Conservation (phyloP, 2,888 invertebrate species). For the Hyles lineata region DNA sequence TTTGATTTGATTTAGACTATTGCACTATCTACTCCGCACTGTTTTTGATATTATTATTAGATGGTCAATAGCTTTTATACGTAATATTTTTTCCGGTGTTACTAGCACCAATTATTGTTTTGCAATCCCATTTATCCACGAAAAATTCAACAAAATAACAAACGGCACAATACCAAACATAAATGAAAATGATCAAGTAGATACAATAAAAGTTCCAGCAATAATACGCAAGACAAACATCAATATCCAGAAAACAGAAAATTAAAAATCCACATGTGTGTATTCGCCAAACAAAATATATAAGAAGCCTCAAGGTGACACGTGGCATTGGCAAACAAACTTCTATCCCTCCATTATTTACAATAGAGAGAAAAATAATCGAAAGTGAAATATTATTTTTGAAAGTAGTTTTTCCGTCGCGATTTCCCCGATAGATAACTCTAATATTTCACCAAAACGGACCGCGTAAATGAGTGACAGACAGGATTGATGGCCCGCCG, state of each 20-base stretch:
- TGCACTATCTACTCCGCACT: too few species aligned
- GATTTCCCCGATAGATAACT: constrained; percentile 76
- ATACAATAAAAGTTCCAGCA: not conserved
- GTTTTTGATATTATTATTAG: too few species aligned
- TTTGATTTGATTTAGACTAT: too few species aligned
- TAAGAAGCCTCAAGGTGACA: constrained; percentile 59
- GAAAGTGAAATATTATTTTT: constrained; percentile 76
- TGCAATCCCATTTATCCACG: too few species aligned
- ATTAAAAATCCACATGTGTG: constrained; percentile 23
- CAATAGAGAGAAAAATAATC: constrained; percentile 82
- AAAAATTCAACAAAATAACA: too few species aligned
- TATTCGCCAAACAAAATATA: constrained; percentile 39
- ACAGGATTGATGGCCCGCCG: constrained; percentile 75
- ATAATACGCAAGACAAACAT: not conserved
- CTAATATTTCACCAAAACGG: constrained; percentile 77
- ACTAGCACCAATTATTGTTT: too few species aligned
- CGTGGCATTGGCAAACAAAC: constrained; percentile 63
- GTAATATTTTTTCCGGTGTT: too few species aligned
- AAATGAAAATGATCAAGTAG: not conserved
- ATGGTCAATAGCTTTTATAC: too few species aligned
- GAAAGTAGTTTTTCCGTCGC: constrained; percentile 77
- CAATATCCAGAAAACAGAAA: not conserved
- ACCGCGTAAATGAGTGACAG: constrained; percentile 79
- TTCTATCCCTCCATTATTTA: constrained; percentile 73
- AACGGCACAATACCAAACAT: not conserved